phyloP scores from a whole-genome alignment of 2,888 invertebrate species.

The Empis stercorea region DNA sequence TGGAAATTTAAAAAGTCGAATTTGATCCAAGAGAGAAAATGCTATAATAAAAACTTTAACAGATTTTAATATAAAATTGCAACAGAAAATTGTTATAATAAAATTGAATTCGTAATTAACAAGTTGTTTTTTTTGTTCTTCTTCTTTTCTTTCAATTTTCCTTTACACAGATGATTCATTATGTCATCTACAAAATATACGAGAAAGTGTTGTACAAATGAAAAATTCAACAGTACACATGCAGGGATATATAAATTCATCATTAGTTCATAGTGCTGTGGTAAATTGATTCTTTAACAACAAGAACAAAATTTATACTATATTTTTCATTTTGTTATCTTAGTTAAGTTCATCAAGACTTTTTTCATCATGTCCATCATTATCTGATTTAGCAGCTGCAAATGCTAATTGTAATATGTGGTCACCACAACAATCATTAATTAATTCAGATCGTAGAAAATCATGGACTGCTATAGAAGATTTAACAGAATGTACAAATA shows the following conservation, averaged over 20 bases:
- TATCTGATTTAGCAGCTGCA: slow-evolving; percentile 29
- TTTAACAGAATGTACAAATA: slow-evolving; percentile 41
- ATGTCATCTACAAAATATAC: slow-evolving; percentile 34
- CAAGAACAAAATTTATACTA: not conserved
- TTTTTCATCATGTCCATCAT: slow-evolving; percentile 26
- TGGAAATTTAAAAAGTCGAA: too few relatives aligned
- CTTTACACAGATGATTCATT: slow-evolving; percentile 32
- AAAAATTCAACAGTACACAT: slow-evolving; percentile 33
- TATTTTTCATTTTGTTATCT: slow-evolving; percentile 3
- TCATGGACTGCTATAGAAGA: slow-evolving; percentile 84
- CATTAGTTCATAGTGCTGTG: slow-evolving; percentile 23
- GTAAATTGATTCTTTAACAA: slow-evolving; percentile 13
- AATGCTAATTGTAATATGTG: slow-evolving; percentile 25
- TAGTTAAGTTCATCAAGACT: slow-evolving; percentile 19
- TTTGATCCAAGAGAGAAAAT: too few relatives aligned
- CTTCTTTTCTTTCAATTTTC: too few relatives aligned
- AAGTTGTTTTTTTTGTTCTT: not conserved
- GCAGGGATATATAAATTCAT: slow-evolving; percentile 20
- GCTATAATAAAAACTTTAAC: too few relatives aligned
- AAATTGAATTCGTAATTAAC: too few relatives aligned
- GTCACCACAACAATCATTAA: slow-evolving; percentile 31
- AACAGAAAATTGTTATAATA: too few relatives aligned
- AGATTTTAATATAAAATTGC: too few relatives aligned
- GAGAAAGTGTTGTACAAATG: slow-evolving; percentile 37
- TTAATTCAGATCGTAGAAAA: slow-evolving; percentile 45